phyloP scores from a whole-genome alignment of 2,113 vertebrate genomes.

The Lagenorhynchus albirostris region DNA sequence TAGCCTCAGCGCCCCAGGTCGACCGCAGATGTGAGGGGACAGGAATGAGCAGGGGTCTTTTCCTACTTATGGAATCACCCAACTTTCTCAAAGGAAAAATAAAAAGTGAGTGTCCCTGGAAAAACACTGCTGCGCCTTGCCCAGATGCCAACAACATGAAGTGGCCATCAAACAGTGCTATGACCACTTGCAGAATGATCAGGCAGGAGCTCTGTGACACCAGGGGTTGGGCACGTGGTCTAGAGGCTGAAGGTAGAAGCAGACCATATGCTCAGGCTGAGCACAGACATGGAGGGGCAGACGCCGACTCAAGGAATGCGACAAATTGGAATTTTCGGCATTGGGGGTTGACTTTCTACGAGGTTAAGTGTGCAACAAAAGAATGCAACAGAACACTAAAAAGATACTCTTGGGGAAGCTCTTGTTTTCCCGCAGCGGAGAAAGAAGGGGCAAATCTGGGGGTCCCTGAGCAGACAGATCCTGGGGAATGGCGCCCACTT shows the following conservation, averaged over 20 bases:
- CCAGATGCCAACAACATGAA: neutral
- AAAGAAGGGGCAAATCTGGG: neutral
- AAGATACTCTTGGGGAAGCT: no score
- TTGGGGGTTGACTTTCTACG: neutral
- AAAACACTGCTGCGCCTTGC: neutral
- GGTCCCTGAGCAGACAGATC: rapidly evolving
- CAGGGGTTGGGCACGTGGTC: rapidly evolving
- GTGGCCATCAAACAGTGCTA: neutral
- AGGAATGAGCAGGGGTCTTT: neutral
- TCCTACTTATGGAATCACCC: neutral
- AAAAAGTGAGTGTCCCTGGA: neutral
- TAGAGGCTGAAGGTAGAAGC: neutral
- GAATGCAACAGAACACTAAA: neutral
- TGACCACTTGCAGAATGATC: neutral
- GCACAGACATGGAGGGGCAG: neutral
- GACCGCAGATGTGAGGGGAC: no score
- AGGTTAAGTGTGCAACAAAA: neutral
- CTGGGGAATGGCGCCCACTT: neutral
- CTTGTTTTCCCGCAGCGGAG: neutral
- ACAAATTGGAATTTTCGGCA: neutral
- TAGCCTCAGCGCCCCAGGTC: neutral
- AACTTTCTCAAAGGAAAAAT: neutral
- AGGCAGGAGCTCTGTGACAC: neutral
- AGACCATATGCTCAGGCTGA: neutral
- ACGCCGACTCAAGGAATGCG: rapidly evolving